Evolutionary conservation across 2,888 invertebrate genomes (phyloP), one percentile per base, ranked within the genome.

Genomic region (Caenorhabditis sp.): DNA sequence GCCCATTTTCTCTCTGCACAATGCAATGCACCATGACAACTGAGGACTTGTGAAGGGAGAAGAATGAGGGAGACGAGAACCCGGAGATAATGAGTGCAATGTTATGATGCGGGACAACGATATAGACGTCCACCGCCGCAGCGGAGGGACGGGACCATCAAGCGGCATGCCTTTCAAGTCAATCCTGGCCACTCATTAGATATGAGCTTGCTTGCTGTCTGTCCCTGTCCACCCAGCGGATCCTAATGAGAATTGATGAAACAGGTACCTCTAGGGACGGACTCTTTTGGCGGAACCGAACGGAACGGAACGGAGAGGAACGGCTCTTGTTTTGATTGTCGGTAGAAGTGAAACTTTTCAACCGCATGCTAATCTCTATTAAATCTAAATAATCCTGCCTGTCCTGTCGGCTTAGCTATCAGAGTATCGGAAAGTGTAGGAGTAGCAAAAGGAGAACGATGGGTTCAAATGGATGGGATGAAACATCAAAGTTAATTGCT

Each of bases 41-140:
- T 22, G 35, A 9, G 24, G n/a, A 32, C 32, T 9, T 6, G 32
- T 9, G 9, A 32, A 40, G 13, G 13, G 40, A 40, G 13, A 40
- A 40, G 20, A 35, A 50, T 50, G 11, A 60, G 58, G 50, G 51
- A 18, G 22, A 35, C 22, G 37, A 47, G 58, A 58, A 56, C 64
- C 20, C 56, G 13, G 20, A 76, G 76, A 76, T 76, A 76, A 76
- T 76, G 76, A 76, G 76, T 76, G 61, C 60, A 76, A 76, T 76
- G 76, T 76, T 76, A 76, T 76, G 76, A 76, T 76, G 76, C 76
- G 76, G 76, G 76, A 74, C 76, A 68, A 53, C 76, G 76, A 76
- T 76, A 67, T 60, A 76, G 58, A 74, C 67, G 67, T 67, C 22
- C 22, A n/a, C 37, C 40, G 61, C 44, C 1, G 24, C 68, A n/a